These are phyloP conservation scores for Mirza zaza DNA, from an alignment of 2,113 vertebrate species.

Conservation along the genomic window DNA sequence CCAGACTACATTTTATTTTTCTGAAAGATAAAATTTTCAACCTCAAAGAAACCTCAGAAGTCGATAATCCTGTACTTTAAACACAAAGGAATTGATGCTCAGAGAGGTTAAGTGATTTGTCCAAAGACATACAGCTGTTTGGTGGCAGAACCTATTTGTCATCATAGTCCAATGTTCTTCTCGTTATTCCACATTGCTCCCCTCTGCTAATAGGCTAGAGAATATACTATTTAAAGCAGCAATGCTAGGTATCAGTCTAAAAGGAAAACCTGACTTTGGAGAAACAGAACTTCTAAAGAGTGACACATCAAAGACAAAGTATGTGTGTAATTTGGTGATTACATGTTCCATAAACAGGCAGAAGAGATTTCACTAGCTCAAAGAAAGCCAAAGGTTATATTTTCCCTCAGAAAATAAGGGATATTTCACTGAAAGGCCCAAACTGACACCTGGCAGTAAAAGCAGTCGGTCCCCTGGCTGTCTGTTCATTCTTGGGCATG, in stretches of 20 bases:
- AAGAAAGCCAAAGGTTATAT: slow-evolving; percentile 41
- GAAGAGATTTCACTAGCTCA: background rate
- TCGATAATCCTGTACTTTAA: background rate
- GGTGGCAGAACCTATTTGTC: background rate
- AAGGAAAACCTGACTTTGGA: background rate
- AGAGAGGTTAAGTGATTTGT: background rate
- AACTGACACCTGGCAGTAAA: background rate
- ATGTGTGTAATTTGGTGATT: slow-evolving; percentile 28
- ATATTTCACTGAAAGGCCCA: background rate
- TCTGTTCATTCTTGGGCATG: background rate
- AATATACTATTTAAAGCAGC: background rate
- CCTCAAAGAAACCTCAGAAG: background rate
- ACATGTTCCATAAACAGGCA: slow-evolving; percentile 4
- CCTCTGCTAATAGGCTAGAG: background rate
- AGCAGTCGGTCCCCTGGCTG: background rate
- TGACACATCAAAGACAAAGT: background rate
- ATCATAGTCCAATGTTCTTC: background rate
- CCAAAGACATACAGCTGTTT: background rate
- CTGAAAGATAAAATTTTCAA: background rate
- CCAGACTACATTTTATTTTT: background rate
- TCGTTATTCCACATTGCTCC: background rate
- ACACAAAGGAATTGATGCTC: background rate
- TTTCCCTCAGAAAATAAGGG: background rate
- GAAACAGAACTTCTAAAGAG: slow-evolving; percentile 50
- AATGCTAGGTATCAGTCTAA: slow-evolving; percentile 1